These are phyloP conservation scores for Oncorhynchus mykiss DNA, from an alignment of 2,113 vertebrate species.

Conservation along the genomic window DNA sequence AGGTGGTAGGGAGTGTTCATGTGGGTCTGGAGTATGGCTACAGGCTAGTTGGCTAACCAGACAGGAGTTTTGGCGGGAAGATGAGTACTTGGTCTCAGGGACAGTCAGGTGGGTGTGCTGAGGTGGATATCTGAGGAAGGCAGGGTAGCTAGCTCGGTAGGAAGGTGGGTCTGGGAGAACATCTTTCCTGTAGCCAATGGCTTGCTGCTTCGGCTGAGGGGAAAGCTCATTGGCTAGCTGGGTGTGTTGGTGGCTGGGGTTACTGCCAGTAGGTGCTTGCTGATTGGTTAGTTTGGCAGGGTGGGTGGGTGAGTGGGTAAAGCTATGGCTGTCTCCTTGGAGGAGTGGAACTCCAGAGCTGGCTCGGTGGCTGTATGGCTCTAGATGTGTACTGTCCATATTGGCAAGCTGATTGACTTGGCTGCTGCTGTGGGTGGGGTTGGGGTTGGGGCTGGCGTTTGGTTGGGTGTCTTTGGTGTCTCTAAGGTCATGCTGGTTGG, in stretches of 20 bases:
- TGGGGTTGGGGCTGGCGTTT: background rate
- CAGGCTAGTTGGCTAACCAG: conserved; percentile 14
- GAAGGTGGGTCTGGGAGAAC: conserved; percentile 27
- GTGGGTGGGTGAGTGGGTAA: background rate
- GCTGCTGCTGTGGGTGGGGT: conserved; percentile 13
- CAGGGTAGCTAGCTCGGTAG: background rate
- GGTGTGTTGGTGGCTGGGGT: conserved; percentile 5
- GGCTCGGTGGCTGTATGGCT: background rate
- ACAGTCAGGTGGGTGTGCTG: conserved; percentile 19
- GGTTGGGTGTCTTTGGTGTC: conserved; percentile 37
- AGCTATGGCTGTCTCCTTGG: conserved; percentile 8
- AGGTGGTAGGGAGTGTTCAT: background rate
- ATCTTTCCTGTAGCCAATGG: conserved; percentile 48
- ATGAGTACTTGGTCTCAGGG: conserved; percentile 23
- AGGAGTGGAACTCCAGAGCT: conserved; percentile 8
- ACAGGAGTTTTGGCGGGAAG: conserved; percentile 12
- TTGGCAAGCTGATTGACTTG: background rate
- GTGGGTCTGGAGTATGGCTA: background rate
- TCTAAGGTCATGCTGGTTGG: conserved; percentile 18
- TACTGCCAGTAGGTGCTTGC: background rate
- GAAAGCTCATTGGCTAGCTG: conserved; percentile 8
- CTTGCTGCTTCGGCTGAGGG: conserved; percentile 16
- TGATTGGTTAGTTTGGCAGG: background rate
- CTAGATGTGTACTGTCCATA: background rate
- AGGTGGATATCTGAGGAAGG: background rate